Evolutionary conservation across 2,888 invertebrate species (phyloP), one percentile per base, ranked within the genome.

Genomic region (Sthenelais limicola): DNA sequence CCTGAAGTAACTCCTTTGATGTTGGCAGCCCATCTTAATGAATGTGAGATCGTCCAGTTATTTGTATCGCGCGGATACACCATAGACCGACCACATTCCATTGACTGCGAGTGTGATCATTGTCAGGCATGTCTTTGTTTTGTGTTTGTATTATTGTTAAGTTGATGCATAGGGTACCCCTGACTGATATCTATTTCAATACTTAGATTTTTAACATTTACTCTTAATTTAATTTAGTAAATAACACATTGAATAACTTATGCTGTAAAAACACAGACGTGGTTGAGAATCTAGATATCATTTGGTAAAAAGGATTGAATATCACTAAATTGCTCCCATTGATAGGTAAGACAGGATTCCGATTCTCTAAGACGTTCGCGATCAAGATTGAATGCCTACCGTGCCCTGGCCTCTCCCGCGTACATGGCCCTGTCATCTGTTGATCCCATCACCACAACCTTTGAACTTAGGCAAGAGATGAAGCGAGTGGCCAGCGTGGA

Each of bases 1-100:
- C 90, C 91, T 18, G 90, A 92, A 81, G 88, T 92, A 1, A 92
- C 92, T 0, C 92, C 93, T 0, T 85, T 93, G 28, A 90, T 91
- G 51, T 86, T 92, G 24, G 92, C 92, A 0, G 91, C 92, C 0
- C 91, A 91, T 79, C 35, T 43, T 75, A 92, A 92, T 0, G 91
- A 91, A 80, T 92, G 90, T 79, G 91, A 92, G 80, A 89, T 92
- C 26, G 91, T 93, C 49, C 89, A 90, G 74, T 82, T 91, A 78
- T 87, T 93, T 49, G 88, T 92, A n/a, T 88, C 89, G 47, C 88
- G 92, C 21, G 91, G 91, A 0, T 92, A 92, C 81, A 86, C 81
- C 1, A 90, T 93, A 21, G 82, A 83, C 0, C 89, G 89, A 75
- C 92, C 92, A 0, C 92, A 92, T 84, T 76, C 77, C 56, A 76